Conservation (phyloP, 2,113 vertebrate genomes). For the Amazona guildingii region DNA sequence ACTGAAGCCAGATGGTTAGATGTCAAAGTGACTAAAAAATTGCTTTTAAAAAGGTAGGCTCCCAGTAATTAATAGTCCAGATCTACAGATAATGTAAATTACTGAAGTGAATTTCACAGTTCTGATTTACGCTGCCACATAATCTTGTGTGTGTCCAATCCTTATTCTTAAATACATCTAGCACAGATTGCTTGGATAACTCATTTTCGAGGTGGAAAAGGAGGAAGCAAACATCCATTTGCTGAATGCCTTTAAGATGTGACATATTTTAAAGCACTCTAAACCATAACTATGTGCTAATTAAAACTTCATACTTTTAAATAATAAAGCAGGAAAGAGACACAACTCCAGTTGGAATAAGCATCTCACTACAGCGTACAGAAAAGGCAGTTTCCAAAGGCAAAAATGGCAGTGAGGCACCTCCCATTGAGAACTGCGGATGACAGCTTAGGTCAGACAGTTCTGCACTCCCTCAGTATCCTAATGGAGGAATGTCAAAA, state of each 20-base stretch:
- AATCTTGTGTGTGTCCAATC: not conserved
- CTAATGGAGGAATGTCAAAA: slow-evolving; percentile 41
- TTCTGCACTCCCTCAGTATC: not conserved
- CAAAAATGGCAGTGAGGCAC: not conserved
- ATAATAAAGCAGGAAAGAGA: not conserved
- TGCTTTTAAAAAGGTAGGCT: slow-evolving; percentile 47
- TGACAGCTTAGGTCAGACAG: not conserved
- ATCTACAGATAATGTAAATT: not conserved
- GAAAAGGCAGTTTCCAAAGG: not conserved
- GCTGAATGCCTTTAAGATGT: not conserved
- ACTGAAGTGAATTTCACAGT: not conserved
- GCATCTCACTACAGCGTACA: not conserved
- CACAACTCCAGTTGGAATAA: not conserved
- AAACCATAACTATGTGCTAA: not conserved
- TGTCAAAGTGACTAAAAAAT: slow-evolving; percentile 44
- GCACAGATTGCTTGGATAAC: slow-evolving; percentile 1
- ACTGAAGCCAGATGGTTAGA: slow-evolving; percentile 50
- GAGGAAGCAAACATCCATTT: not conserved
- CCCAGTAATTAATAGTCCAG: slow-evolving; percentile 21
- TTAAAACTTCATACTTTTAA: slow-evolving; percentile 21
- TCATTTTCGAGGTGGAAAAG: not conserved
- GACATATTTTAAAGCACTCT: not conserved
- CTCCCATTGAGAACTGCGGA: not conserved
- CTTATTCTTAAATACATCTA: not conserved
- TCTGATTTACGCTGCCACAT: slow-evolving; percentile 5